Conservation (phyloP, 2,113 vertebrate species). For the Rallus limicola region DNA sequence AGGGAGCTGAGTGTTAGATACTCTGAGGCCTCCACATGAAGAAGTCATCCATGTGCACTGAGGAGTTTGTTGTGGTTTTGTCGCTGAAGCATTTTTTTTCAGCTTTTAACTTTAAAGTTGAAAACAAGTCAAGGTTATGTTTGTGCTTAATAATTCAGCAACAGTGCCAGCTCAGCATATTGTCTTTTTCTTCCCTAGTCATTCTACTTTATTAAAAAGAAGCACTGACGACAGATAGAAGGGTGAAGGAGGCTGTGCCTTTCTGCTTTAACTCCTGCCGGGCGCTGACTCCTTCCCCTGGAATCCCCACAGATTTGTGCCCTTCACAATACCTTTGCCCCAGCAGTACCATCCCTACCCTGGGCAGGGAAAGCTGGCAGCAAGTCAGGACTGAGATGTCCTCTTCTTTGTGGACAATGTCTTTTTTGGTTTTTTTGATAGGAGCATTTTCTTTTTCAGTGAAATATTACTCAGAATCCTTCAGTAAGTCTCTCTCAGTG, state of each 20-base stretch:
- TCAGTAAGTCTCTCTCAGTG: background rate
- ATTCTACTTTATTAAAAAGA: conserved; percentile 54
- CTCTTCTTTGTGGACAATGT: background rate
- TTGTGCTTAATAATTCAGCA: conserved; percentile 60
- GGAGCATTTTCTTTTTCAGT: background rate
- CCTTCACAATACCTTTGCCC: background rate
- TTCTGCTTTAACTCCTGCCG: background rate
- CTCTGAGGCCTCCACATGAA: background rate
- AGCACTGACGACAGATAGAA: conserved; percentile 12
- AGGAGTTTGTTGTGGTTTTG: conserved; percentile 20
- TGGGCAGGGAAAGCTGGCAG: background rate
- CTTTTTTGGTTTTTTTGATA: background rate
- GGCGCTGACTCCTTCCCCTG: background rate
- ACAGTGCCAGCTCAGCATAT: conserved; percentile 52
- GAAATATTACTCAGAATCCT: background rate
- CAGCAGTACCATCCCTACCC: background rate
- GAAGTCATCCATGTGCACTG: background rate
- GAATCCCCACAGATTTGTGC: background rate
- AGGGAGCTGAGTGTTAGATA: background rate
- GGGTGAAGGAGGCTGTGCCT: conserved; percentile 3
- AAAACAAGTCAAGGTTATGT: conserved; percentile 66
- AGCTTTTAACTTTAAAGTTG: conserved; percentile 30
- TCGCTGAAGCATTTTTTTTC: background rate
- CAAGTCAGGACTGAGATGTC: background rate
- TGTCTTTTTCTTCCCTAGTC: conserved; percentile 42